Evolutionary conservation across 2,113 vertebrate species (phyloP).

Genomic region (Chaetodon trifascialis): DNA sequence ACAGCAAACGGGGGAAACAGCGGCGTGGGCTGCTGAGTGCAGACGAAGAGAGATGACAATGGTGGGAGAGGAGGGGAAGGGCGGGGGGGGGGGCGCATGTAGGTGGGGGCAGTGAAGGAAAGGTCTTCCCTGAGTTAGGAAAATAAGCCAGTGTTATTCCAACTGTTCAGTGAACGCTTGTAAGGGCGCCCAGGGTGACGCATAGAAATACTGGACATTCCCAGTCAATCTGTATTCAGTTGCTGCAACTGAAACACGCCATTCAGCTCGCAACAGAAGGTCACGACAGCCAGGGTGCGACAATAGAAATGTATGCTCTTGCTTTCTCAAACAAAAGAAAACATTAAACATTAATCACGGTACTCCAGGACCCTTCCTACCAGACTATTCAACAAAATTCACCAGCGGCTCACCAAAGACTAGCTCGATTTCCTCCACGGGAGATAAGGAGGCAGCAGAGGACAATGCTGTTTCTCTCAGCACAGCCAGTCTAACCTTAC

Average conservation of each 20-base stretch:
- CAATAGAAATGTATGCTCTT: slow-evolving; percentile 37
- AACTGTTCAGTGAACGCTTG: slow-evolving; percentile 71
- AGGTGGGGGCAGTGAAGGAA: slow-evolving; percentile 52
- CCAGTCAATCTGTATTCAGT: slow-evolving; percentile 18
- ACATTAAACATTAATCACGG: slow-evolving; percentile 63
- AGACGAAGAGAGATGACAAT: slow-evolving; percentile 58
- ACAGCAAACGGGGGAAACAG: slow-evolving; percentile 69
- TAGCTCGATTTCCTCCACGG: slow-evolving; percentile 64
- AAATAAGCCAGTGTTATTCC: slow-evolving; percentile 77
- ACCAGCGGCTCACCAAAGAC: slow-evolving; percentile 49
- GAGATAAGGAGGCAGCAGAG: slow-evolving; percentile 61
- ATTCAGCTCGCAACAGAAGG: slow-evolving; percentile 6
- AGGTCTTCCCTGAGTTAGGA: slow-evolving; percentile 71
- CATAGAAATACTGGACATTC: slow-evolving; percentile 50
- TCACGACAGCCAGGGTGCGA: slow-evolving; percentile 21
- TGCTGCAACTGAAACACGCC: slow-evolving; percentile 30
- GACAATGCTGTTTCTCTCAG: slow-evolving; percentile 73
- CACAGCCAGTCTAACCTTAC: slow-evolving; percentile 64
- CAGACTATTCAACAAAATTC: slow-evolving; percentile 30
- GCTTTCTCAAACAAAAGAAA: slow-evolving; percentile 50
- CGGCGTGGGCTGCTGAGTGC: slow-evolving; percentile 72
- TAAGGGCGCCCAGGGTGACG: slow-evolving; percentile 42
- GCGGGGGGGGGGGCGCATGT: slow-evolving; percentile 14
- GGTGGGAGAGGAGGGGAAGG: slow-evolving; percentile 63
- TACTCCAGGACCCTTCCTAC: slow-evolving; percentile 19